Percentiles rank a stretch among this genome's conserved stretches.
Conservation (phyloP, 2,797 vertebrate genomes). For the Neopelma chrysocephalum region DNA sequence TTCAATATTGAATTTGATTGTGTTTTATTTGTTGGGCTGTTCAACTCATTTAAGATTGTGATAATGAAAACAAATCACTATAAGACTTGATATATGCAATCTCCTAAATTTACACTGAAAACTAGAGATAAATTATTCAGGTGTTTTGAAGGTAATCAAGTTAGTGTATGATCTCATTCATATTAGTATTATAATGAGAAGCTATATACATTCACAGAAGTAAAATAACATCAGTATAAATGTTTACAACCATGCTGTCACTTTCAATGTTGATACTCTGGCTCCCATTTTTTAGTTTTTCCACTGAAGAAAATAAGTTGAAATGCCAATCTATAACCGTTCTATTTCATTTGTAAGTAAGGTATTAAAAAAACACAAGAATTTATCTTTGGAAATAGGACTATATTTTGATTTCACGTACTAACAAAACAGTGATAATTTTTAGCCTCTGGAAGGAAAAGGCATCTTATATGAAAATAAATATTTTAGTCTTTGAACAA, state of each 20-base stretch:
- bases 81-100: neutral
- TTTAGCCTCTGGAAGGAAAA: neutral
- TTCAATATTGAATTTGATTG: neutral
- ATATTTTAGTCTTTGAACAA: neutral
- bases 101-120: neutral
- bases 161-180: neutral
- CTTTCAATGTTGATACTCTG: neutral
- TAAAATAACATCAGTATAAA: neutral
- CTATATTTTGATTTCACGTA: neutral
- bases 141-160: neutral
- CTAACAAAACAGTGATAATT: neutral
- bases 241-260: neutral
- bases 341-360: neutral
- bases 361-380: neutral
- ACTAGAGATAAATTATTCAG: neutral
- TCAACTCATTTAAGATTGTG: neutral
- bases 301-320: neutral
- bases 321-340: neutral
- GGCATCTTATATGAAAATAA: neutral
- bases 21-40: neutral
- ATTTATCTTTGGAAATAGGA: neutral
- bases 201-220: neutral
- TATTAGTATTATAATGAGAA: neutral
- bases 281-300: neutral
- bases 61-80: neutral